Conservation (phyloP, 2,888 invertebrate genomes). For the Apamea epomidion region DNA sequence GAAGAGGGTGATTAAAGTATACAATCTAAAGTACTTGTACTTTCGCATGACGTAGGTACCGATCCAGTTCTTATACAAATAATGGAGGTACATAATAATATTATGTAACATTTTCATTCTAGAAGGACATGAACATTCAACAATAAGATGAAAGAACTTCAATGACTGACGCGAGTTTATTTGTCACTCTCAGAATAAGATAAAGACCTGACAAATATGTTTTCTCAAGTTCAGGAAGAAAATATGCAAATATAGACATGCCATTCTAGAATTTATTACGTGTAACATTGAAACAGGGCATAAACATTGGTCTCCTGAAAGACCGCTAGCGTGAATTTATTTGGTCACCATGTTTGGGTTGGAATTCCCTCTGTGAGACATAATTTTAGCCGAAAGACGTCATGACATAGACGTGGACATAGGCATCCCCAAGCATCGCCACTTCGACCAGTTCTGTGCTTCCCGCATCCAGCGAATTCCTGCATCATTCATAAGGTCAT, state of each 20-base stretch:
- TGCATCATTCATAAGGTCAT: too few relatives aligned
- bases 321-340: background rate
- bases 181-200: constrained; percentile 17
- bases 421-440: too few relatives aligned
- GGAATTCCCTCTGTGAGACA: too few relatives aligned
- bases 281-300: constrained; percentile 10
- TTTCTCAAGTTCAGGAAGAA: constrained; percentile 21
- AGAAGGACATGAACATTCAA: constrained; percentile 1
- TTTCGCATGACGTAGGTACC: background rate
- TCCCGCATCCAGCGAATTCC: too few relatives aligned
- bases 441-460: too few relatives aligned
- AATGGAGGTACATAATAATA: background rate
- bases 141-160: constrained; percentile 10
- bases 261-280: constrained; percentile 23
- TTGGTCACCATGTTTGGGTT: too few relatives aligned
- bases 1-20: background rate
- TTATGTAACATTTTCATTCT: background rate
- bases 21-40: constrained; percentile 13
- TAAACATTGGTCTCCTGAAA: constrained; percentile 11
- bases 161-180: constrained; percentile 14
- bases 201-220: constrained; percentile 44
- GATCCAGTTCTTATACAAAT: background rate
- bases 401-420: too few relatives aligned
- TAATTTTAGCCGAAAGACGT: too few relatives aligned
- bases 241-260: constrained; percentile 25